Evolutionary conservation across 2,113 vertebrate genomes (phyloP), one percentile per base, ranked within the genome.

Genomic region (Anhinga rufa): DNA sequence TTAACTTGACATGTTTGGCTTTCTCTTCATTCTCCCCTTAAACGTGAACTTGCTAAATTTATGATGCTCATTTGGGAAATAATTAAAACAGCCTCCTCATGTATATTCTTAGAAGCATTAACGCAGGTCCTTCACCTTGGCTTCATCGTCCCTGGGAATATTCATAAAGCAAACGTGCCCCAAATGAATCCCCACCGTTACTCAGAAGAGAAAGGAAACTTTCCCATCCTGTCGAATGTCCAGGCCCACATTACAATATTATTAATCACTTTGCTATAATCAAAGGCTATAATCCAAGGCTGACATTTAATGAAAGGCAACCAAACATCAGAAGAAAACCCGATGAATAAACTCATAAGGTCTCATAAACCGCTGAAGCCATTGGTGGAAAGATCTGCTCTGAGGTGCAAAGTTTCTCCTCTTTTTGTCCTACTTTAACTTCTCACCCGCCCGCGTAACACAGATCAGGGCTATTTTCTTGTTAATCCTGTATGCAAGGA

Each of bases 371-470:
- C 1, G 3, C 52, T 26, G 49, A 40, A 58, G 28, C 31, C n/a
- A 11, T 13, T 1, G 2, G 17, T 22, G 60, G 55, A 7, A 52
- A 87, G 51, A 58, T 28, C 60, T 49, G 46, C 36, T 52, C 55
- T 0, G 0, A 70, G 25, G 15, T 19, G 48, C n/a, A 46, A 46
- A 65, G 38, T 28, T 94, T 82, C 38, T 79, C 28, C 10, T 74
- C 14, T 25, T 38, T 49, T 44, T 17, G 34, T 71, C 55, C 42
- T 26, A 12, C 26, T 77, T 24, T 42, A 32, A 31, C 44, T 77
- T 28, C 54, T 40, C 21, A 3, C 5, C 3, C 1, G 3, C 8
- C 42, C 14, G 26, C 4, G 1, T 20, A 2, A 9, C 34, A 54
- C 57, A 38, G 68, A 32, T 4, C 28, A 24, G 74, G 44, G 38